Evolutionary conservation across 2,888 invertebrate genomes (phyloP).

Genomic region (Dicyrtomina minuta): DNA sequence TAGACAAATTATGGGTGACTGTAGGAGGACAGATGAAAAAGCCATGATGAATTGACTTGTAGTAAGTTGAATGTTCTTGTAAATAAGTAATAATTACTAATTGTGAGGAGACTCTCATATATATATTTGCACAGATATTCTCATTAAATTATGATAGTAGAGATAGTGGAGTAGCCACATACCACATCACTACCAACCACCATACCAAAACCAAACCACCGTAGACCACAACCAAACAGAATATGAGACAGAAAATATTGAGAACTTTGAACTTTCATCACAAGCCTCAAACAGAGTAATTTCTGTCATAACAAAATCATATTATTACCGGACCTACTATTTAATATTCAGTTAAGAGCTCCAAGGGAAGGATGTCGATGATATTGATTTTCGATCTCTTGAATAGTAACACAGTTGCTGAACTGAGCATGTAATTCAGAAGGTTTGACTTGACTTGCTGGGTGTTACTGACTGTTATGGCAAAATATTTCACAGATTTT

Average conservation of each 20-base stretch:
- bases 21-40: slow-evolving; percentile 8
- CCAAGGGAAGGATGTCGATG: background rate
- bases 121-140: background rate
- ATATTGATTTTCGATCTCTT: too few relatives aligned
- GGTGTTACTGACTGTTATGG: too few relatives aligned
- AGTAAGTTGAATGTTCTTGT: background rate
- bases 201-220: too few relatives aligned
- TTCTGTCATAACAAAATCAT: background rate
- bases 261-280: slow-evolving; percentile 19
- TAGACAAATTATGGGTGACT: background rate
- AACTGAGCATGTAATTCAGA: too few relatives aligned
- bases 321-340: background rate
- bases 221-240: too few relatives aligned
- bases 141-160: too few relatives aligned
- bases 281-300: slow-evolving; percentile 8
- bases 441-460: too few relatives aligned
- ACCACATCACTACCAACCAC: too few relatives aligned
- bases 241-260: too few relatives aligned
- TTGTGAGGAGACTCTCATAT: background rate
- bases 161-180: too few relatives aligned
- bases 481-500: too few relatives aligned
- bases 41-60: background rate
- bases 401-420: too few relatives aligned
- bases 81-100: background rate
- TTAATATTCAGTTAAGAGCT: slow-evolving; percentile 1